A percentile compares a stretch with the other conserved stretches of the same genome.
These are phyloP conservation scores for Megatriorchis doriae DNA, from an alignment of 2,113 vertebrate species.

Conservation along the genomic window DNA sequence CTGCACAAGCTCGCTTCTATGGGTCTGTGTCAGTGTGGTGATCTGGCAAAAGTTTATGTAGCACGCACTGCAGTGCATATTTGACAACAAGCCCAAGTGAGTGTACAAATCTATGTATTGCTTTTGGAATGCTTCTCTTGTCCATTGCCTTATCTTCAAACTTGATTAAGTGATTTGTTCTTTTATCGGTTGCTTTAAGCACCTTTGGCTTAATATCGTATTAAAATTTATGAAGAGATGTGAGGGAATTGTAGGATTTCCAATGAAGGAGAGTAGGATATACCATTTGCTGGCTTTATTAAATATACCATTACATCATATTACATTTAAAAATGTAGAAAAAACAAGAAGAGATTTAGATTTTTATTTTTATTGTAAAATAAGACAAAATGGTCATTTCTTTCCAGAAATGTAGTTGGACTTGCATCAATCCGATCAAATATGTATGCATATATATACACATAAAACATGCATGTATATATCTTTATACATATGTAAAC, in stretches of 20 bases:
- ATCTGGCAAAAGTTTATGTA: conserved; percentile 62
- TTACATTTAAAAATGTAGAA: background rate
- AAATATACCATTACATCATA: background rate
- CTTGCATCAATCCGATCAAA: background rate
- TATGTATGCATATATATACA: background rate
- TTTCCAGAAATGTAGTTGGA: background rate
- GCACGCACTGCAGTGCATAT: background rate
- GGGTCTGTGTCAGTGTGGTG: conserved; percentile 97
- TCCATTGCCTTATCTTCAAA: background rate
- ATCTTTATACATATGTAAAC: background rate
- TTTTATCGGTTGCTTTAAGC: background rate
- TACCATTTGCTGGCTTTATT: background rate
- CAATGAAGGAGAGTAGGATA: background rate
- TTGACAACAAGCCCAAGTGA: background rate
- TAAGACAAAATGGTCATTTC: background rate
- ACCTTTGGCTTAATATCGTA: background rate
- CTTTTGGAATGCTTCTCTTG: background rate
- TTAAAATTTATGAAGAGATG: background rate
- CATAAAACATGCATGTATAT: background rate
- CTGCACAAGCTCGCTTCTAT: conserved; percentile 98
- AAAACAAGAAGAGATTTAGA: background rate
- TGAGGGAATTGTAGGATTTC: background rate
- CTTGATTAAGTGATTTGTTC: background rate
- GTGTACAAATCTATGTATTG: background rate
- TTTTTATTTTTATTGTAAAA: background rate